Evolutionary conservation across 2,113 vertebrate genomes (phyloP), one percentile per base, ranked within the genome.

Genomic region (Syngnathus floridae): DNA sequence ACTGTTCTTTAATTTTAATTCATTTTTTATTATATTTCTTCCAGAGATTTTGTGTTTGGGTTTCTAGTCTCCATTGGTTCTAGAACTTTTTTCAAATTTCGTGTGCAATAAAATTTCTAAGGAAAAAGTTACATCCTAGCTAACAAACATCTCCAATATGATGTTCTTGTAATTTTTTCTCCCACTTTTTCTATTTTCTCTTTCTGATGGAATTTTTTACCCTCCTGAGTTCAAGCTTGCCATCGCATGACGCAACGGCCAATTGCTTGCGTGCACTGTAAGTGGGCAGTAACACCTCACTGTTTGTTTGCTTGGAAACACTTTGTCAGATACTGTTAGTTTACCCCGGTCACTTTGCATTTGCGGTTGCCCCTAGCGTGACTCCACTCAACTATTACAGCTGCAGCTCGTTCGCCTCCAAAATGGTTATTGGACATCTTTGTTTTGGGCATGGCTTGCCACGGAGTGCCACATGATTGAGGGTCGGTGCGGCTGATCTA

Each of bases 391-490:
- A 82, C 80, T 70, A 76, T 80, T 55, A 45, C 68, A 71, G 66
- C 76, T 66, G 64, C 64, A 65, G 76, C 82, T 86, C 75, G 79
- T 78, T 69, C 74, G 65, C 71, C 65, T 80, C 76, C 73, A 80
- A 84, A 21, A 55, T 21, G 45, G 67, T 19, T 41, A 78, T 71
- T 45, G 80, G 84, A 72, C 82, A 66, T 88, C 78, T 90, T 93
- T 91, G 86, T 92, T 92, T 92, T 91, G 80, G 84, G 73, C 82
- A 64, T 88, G 76, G 78, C 85, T 92, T 89, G 88, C 87, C 5
- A 82, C 73, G 82, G 87, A 84, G 72, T 35, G 7, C 12, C 17
- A 69, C 83, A 80, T 90, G 90, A 92, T 90, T 92, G 92, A 88
- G 79, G 84, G 83, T 82, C 79, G 84, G 72, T 78, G 80, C 78